These are phyloP conservation scores for Phaethornis superciliosus DNA, from an alignment of 2,113 vertebrate genomes.

Conservation along the genomic window DNA sequence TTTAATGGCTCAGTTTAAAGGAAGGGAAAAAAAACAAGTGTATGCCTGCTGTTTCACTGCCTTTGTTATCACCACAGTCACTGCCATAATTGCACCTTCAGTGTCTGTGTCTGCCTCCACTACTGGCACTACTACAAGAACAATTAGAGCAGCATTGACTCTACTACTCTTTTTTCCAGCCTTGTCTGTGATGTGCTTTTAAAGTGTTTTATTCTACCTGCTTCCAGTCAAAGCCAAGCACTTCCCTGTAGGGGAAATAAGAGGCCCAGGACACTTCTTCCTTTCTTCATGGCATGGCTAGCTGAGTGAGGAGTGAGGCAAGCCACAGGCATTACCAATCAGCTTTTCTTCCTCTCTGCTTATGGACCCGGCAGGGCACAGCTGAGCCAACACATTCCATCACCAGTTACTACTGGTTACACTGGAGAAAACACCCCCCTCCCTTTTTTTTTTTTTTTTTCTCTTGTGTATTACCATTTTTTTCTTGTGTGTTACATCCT, in stretches of 20 bases:
- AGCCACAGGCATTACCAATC: neutral
- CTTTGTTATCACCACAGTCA: neutral
- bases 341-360: neutral
- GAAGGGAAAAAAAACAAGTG: neutral
- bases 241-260: neutral
- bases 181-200: conserved; percentile 33
- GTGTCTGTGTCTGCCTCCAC: neutral
- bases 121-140: neutral
- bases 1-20: conserved; percentile 2
- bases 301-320: neutral
- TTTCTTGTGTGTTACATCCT: neutral
- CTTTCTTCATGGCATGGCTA: neutral
- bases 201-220: neutral
- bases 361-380: neutral
- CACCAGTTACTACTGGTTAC: fast-evolving
- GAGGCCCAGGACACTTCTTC: neutral
- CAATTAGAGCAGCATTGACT: conserved; percentile 38
- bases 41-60: conserved; percentile 7
- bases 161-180: neutral
- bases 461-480: neutral
- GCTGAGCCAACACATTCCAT: neutral
- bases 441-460: neutral
- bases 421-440: neutral
- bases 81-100: conserved; percentile 3
- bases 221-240: neutral